These are phyloP conservation scores for Luffia ferchaultella DNA, from an alignment of 2,888 invertebrate genomes.

Conservation along the genomic window DNA sequence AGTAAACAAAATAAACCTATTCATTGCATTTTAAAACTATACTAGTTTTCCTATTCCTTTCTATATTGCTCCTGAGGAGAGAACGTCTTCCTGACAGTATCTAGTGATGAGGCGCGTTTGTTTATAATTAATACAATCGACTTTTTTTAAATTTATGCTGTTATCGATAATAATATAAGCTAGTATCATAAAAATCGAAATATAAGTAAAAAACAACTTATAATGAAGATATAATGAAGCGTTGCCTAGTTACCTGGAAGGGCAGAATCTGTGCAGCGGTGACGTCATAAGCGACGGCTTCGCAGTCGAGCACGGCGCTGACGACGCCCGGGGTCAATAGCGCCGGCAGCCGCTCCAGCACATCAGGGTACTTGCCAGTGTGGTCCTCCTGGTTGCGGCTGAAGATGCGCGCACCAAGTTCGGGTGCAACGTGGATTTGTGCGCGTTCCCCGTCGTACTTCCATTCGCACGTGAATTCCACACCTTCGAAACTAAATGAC, in stretches of 20 bases:
- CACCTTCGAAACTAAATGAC: constrained; percentile 79
- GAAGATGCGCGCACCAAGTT: constrained; percentile 79
- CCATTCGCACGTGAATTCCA: constrained; percentile 96
- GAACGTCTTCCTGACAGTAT: no score
- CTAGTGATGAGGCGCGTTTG: no score
- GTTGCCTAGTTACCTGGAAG: constrained; percentile 81
- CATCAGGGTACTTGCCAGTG: constrained; percentile 91
- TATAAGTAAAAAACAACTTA: no score
- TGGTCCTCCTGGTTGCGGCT: constrained; percentile 86
- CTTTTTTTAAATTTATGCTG: no score
- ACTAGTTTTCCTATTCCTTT: no score
- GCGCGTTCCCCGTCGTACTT: constrained; percentile 99
- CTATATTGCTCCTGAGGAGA: no score
- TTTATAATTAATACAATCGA: no score
- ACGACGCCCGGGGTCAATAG: constrained; percentile 66
- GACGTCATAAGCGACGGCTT: constrained; percentile 96
- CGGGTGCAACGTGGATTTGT: constrained; percentile 74
- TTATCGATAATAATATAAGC: no score
- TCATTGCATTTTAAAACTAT: no score
- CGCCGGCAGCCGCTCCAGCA: constrained; percentile 72
- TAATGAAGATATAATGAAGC: no score
- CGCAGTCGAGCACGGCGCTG: constrained; percentile 93
- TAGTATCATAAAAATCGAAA: no score
- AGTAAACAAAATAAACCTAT: no score
- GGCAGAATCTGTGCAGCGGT: constrained; percentile 90